Evolutionary conservation across 2,113 vertebrate species (phyloP), one percentile per base, ranked within the genome.

Genomic region (Apeltes quadracus): DNA sequence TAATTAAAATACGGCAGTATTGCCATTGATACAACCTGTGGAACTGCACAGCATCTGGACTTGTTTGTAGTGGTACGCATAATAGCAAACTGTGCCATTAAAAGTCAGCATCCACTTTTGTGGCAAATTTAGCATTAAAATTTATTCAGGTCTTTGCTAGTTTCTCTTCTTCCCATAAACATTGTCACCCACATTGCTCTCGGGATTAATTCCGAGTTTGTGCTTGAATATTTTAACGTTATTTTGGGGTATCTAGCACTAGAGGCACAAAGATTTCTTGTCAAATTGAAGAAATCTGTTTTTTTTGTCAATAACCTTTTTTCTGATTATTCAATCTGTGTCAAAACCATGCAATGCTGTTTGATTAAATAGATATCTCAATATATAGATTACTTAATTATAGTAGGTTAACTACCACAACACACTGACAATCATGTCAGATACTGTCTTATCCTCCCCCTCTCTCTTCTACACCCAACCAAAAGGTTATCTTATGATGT

Each of bases 11-110:
- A 5, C 34, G 36, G 23, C 61, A 46, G 54, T 15, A 27, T 7
- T 56, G 22, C 34, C 23, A 32, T 8, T 38, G 20, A 55, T 10
- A 43, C 32, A 32, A 64, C 44, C 34, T 27, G n/a, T 39, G 50
- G 51, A 71, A 34, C 23, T 23, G 54, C 56, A 63, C 51, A 58
- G 53, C 54, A 75, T 61, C 71, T 65, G 54, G 54, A 63, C 56
- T 15, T 39, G 64, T 68, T 46, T 69, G 23, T 44, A 10, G 34
- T 27, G 5, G 15, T 46, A 25, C 34, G 53, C 7, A 57, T 54
- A 27, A 41, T 4, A 50, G 56, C 8, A 79, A 61, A 32, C 23
- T n/a, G 7, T 14, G 36, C 55, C 74, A 74, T 72, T 74, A 64
- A 70, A 76, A 76, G 32, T 57, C 8, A 64, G 54, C 10, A 1